Percentiles rank a stretch among this genome's conserved stretches.
Conservation (phyloP, 2,113 vertebrate species). For the Anseranas semipalmata region DNA sequence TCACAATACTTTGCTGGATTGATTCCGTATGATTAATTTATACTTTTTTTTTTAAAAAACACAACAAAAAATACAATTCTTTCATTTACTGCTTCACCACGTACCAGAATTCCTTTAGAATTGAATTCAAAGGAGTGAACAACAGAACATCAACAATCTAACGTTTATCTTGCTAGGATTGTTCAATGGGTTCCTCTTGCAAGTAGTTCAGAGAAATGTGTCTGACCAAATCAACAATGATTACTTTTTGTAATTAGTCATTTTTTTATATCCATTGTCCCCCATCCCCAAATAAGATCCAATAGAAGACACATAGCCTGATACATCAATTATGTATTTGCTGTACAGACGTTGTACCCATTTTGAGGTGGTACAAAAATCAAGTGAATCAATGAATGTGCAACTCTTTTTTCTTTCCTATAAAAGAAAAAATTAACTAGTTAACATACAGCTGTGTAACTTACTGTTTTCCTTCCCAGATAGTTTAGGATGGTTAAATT, state of each 20-base stretch:
- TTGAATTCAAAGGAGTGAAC: constrained; percentile 70
- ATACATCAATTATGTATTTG: constrained; percentile 34
- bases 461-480: constrained; percentile 8
- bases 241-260: constrained; percentile 17
- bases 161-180: constrained; percentile 31
- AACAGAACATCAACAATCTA: constrained; percentile 50
- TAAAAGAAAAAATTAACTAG: constrained; percentile 38
- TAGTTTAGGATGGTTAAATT: neutral
- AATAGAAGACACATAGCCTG: constrained; percentile 70
- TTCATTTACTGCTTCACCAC: constrained; percentile 71
- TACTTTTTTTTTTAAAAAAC: constrained; percentile 39
- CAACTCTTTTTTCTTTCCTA: constrained; percentile 25
- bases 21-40: constrained; percentile 70
- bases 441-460: constrained; percentile 53
- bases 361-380: constrained; percentile 11
- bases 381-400: constrained; percentile 28
- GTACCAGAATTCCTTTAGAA: constrained; percentile 73
- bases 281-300: constrained; percentile 51
- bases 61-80: constrained; percentile 69
- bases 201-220: constrained; percentile 43
- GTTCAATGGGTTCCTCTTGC: constrained; percentile 54
- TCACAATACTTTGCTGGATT: constrained; percentile 71
- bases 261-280: constrained; percentile 46
- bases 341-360: constrained; percentile 38
- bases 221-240: constrained; percentile 62